Conservation (phyloP, 1,140 invertebrate genomes). For the Drosophila kohkoa region DNA sequence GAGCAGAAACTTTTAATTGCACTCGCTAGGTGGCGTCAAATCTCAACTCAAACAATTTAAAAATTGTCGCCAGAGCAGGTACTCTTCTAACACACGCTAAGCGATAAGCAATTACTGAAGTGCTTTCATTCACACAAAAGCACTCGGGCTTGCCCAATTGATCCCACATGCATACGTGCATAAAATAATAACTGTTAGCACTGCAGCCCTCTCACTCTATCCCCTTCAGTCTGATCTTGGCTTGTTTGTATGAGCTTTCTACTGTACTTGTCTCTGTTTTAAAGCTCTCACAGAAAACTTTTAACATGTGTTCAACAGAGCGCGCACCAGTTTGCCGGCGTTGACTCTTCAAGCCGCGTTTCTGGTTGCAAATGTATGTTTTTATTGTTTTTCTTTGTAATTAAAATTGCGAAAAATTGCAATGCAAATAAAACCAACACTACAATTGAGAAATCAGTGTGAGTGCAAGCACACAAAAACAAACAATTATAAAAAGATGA, state of each 20-base stretch:
- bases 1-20: too few relatives aligned
- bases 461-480: neutral
- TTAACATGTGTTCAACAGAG: neutral
- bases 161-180: too few relatives aligned
- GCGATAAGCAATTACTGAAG: too few relatives aligned
- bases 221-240: neutral
- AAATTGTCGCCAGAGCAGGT: too few relatives aligned
- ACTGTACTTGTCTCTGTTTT: neutral
- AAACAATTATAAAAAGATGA: neutral
- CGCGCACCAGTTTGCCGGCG: neutral
- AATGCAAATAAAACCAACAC: neutral
- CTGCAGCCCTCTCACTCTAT: neutral
- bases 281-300: neutral
- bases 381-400: neutral
- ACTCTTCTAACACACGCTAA: too few relatives aligned
- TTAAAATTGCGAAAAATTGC: neutral
- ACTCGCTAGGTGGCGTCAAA: too few relatives aligned
- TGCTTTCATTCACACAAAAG: too few relatives aligned
- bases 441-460: neutral
- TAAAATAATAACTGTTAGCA: too few relatives aligned
- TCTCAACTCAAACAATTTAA: too few relatives aligned
- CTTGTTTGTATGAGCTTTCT: neutral
- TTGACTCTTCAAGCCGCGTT: neutral
- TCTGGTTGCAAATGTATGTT: neutral
- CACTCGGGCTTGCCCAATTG: too few relatives aligned